Conservation (phyloP, 2,797 vertebrate genomes). For the Triplophysa yarkandensis region DNA sequence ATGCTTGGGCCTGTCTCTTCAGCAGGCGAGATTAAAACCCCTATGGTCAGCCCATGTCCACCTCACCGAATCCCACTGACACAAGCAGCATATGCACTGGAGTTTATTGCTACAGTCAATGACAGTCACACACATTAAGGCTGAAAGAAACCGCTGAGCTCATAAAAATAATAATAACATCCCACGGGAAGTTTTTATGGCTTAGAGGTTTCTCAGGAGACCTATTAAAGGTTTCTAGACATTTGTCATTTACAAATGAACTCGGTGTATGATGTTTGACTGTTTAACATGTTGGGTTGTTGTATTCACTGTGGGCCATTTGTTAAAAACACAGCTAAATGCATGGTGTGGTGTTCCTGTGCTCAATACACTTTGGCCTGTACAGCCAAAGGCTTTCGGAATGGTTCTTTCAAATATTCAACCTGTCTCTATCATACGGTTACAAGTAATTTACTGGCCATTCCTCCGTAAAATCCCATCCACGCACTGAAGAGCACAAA, state of each 20-base stretch:
- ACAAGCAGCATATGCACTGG: constrained; percentile 35
- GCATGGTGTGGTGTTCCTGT: no score
- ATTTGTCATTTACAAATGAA: not conserved
- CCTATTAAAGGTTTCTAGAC: not conserved
- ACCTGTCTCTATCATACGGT: no score
- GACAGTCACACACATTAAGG: constrained; percentile 11
- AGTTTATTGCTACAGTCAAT: not conserved
- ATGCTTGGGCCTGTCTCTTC: constrained; percentile 69
- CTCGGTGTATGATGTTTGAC: not conserved
- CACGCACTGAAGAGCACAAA: no score
- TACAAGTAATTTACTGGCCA: no score
- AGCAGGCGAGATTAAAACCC: constrained; percentile 61
- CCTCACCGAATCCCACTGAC: constrained; percentile 47
- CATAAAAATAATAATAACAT: constrained; percentile 46
- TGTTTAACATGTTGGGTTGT: no score
- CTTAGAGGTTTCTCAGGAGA: not conserved
- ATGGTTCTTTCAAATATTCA: no score
- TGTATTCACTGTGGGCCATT: no score
- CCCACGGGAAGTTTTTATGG: not conserved
- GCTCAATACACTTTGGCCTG: no score
- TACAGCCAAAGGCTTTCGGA: no score
- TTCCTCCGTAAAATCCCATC: no score
- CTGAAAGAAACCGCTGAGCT: constrained; percentile 28
- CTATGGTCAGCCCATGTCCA: constrained; percentile 68
- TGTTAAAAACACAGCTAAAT: no score